These are phyloP conservation scores for Tipula helvola DNA, from an alignment of 2,888 invertebrate genomes.

Conservation along the genomic window DNA sequence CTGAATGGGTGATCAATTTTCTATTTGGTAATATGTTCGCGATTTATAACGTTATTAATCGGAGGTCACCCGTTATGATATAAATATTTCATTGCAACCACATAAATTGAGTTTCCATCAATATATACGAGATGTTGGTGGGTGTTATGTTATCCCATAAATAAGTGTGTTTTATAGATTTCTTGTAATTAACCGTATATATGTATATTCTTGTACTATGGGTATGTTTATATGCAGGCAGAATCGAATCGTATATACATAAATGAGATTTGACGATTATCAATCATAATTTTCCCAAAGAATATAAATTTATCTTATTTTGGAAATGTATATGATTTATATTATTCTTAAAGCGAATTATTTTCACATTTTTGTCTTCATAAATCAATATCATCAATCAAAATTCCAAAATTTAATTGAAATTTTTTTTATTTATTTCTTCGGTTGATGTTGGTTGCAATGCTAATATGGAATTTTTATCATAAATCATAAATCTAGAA, in stretches of 20 bases:
- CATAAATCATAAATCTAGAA: neutral
- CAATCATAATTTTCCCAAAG: neutral
- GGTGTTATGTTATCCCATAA: neutral
- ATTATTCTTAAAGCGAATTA: neutral
- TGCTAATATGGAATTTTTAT: neutral
- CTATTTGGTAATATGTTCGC: neutral
- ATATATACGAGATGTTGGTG: neutral
- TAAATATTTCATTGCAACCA: neutral
- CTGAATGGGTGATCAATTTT: neutral
- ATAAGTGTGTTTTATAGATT: neutral
- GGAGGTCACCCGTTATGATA: neutral
- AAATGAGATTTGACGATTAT: neutral
- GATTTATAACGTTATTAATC: neutral
- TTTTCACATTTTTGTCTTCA: conserved; percentile 4
- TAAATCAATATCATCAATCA: conserved; percentile 4
- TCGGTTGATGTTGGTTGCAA: neutral
- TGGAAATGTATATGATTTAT: neutral
- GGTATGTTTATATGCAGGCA: neutral
- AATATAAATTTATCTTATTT: neutral
- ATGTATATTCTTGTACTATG: no score
- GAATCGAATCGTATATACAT: neutral
- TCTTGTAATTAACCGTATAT: neutral
- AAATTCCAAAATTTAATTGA: neutral
- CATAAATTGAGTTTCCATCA: neutral
- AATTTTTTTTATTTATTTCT: conserved; percentile 4